These are phyloP conservation scores for Drosophila tani DNA, from an alignment of 1,140 invertebrate species.

Conservation along the genomic window DNA sequence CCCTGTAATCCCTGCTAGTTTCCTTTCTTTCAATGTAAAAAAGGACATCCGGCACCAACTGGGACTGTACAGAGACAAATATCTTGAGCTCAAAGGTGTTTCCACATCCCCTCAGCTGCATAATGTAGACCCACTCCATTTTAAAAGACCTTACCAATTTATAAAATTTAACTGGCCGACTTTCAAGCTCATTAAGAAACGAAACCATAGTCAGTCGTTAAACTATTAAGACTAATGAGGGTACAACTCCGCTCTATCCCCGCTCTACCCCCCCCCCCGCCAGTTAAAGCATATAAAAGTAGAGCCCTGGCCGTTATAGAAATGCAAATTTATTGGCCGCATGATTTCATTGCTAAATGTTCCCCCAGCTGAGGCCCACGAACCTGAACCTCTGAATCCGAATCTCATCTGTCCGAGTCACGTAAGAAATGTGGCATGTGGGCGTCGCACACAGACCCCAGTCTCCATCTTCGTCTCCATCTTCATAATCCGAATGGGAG, in stretches of 20 bases:
- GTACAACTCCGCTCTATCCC: slow-evolving; percentile 28
- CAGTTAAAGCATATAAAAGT: background rate
- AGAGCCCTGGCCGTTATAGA: slow-evolving; percentile 27
- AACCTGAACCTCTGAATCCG: slow-evolving; percentile 21
- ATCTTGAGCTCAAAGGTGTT: slow-evolving; percentile 70
- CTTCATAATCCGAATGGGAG: slow-evolving; percentile 2
- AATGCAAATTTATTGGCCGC: slow-evolving; percentile 65
- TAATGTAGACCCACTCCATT: background rate
- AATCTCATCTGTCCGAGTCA: slow-evolving; percentile 56
- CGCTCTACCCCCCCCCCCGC: background rate
- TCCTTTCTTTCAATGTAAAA: background rate
- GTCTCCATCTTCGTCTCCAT: background rate
- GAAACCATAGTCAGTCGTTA: slow-evolving; percentile 61
- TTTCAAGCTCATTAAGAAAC: slow-evolving; percentile 64
- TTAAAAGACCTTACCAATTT: slow-evolving; percentile 47
- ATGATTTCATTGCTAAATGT: slow-evolving; percentile 61
- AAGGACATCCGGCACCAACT: slow-evolving; percentile 17
- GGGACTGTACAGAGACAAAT: slow-evolving; percentile 61
- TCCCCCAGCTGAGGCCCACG: slow-evolving; percentile 52
- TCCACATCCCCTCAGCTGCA: background rate
- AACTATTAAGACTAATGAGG: slow-evolving; percentile 82
- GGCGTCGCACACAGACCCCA: slow-evolving; percentile 45
- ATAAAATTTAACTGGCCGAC: slow-evolving; percentile 69
- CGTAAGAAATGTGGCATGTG: slow-evolving; percentile 59
- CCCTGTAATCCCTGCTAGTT: background rate